Base-by-base conservation (phyloP, 2,888 invertebrate genomes). In the Thymelicus lineola region DNA sequence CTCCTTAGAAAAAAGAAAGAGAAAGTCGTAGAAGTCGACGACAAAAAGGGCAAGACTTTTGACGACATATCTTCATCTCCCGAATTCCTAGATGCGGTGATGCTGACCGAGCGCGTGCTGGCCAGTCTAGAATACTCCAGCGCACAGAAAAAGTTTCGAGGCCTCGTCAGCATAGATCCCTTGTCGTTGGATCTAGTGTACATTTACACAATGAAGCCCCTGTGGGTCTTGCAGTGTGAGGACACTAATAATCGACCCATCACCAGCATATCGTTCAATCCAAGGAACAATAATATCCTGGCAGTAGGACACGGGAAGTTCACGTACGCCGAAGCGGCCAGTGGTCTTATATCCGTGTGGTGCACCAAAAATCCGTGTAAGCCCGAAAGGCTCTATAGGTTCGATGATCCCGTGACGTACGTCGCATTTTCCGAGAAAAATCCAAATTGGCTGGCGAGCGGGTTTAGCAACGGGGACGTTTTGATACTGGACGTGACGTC, bases 361-460 rank as follows among this genome's bases (percentile, higher is more conserved):
- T 97, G 96, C 79, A 96, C 96, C 1, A 96, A 98, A 86, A 97
- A 97, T 85, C 97, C 97, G 0, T 94, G 95, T 14, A 95, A 96
- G 80, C 97, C 97, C 0, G 97, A 97, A 83, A 93, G 96, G 72
- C 81, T 93, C 7, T 97, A 96, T 78, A 77, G 86, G 5, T 97
- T 97, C 79, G 81, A 91, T 0, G 89, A 94, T 60, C 95, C 97
- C 0, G 94, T 97, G 0, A 96, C 97, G 0, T 94, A 96, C 0
- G 85, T 97, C 0, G 94, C 95, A 55, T 98, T 98, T 90, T 96
- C 97, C 0, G 91, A 87, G 0, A 90, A 86, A 55, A 94, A 95
- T 70, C 96, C 97, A 0, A 96, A 97, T 83, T 93, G 97, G 78
- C 82, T 98, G 20, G 97, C 96, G 0, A 94, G 97, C 67, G 97